phyloP scores from a whole-genome alignment of 2,797 vertebrate genomes.

The Apogon talboti region DNA sequence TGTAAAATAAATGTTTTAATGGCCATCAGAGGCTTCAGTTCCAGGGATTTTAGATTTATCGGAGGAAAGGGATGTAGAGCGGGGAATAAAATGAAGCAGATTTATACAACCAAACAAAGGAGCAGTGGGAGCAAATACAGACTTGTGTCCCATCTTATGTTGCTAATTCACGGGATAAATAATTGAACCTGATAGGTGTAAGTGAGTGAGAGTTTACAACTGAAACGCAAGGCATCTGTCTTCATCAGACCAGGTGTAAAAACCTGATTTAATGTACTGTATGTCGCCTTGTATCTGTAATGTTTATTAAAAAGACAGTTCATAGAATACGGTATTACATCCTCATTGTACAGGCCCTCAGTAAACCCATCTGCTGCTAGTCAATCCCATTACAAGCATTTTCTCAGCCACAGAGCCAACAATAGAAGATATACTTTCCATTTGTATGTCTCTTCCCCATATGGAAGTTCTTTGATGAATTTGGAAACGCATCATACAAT shows the following conservation, averaged over 20 bases:
- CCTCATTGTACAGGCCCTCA: conserved; percentile 3
- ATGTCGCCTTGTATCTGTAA: not conserved
- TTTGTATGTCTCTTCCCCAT: not conserved
- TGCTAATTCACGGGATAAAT: not conserved
- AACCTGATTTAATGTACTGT: conserved; percentile 3
- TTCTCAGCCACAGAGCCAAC: conserved; percentile 12
- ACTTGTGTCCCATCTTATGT: not conserved
- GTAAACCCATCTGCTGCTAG: conserved; percentile 6
- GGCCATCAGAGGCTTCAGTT: conserved; percentile 25
- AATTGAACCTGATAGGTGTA: not conserved
- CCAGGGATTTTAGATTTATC: conserved; percentile 14
- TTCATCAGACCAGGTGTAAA: conserved; percentile 16
- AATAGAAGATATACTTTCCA: not conserved
- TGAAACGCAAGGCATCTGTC: conserved; percentile 4
- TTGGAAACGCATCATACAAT: not conserved
- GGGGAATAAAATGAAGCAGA: not conserved
- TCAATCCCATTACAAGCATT: conserved; percentile 3
- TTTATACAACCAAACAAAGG: conserved; percentile 13
- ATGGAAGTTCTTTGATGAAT: not conserved
- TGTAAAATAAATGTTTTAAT: conserved; percentile 58
- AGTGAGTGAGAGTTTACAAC: conserved; percentile 3
- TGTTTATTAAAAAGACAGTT: conserved; percentile 10
- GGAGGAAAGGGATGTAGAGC: conserved; percentile 3
- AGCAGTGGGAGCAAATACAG: not conserved
- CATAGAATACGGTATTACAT: conserved; percentile 5